Conservation (phyloP, 2,113 vertebrate species). For the Sialia sialis region DNA sequence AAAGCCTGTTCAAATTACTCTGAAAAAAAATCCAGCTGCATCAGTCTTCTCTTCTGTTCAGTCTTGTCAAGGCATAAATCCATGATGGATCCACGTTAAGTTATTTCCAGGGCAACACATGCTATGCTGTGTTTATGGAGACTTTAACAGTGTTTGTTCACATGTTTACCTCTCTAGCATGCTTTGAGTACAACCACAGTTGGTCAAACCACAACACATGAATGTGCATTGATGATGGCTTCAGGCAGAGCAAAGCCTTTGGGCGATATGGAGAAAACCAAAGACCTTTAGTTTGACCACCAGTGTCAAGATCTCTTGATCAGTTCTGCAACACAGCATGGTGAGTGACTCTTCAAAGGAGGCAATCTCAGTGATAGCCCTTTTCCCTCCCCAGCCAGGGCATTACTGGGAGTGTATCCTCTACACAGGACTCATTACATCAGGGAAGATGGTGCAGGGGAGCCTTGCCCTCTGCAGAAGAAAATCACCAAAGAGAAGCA, state of each 20-base stretch:
- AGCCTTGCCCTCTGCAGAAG: background rate
- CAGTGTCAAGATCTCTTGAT: background rate
- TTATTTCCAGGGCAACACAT: background rate
- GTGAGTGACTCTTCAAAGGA: background rate
- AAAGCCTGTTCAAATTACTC: background rate
- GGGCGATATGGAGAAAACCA: accelerated
- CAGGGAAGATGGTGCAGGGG: background rate
- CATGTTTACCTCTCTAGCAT: background rate
- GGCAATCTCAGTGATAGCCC: accelerated
- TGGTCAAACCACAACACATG: accelerated
- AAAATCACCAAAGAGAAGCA: background rate
- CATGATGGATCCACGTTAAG: background rate
- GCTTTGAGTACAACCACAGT: background rate
- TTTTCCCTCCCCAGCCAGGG: background rate
- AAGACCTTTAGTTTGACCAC: accelerated
- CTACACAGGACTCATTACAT: accelerated
- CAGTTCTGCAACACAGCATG: background rate
- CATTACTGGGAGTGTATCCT: accelerated
- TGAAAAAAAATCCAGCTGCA: background rate
- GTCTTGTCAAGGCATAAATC: background rate
- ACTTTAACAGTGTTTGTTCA: background rate
- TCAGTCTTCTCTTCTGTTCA: background rate
- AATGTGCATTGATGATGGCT: accelerated
- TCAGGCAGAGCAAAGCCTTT: background rate
- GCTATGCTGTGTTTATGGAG: background rate